phyloP scores from a whole-genome alignment of 2,113 vertebrate species.

The Macroglossus sobrinus region DNA sequence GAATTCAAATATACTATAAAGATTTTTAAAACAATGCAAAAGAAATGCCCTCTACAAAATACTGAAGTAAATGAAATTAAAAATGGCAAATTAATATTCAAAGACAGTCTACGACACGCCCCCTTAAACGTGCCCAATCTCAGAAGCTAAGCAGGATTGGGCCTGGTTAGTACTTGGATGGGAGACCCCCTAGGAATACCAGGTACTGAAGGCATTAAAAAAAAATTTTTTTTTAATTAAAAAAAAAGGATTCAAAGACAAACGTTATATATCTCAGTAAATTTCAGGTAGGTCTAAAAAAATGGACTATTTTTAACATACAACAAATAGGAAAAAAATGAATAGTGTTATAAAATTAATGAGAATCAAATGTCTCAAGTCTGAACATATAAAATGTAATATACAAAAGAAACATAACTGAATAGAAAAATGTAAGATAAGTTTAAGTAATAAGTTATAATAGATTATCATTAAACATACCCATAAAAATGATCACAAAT shows the following conservation, averaged over 20 bases:
- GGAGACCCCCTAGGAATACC: too few relatives aligned
- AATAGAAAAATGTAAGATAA: background rate
- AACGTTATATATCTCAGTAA: background rate
- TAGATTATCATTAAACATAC: background rate
- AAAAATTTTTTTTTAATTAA: too few relatives aligned
- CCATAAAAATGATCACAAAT: background rate
- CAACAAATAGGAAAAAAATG: background rate
- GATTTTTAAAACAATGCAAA: background rate
- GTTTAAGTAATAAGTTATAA: background rate
- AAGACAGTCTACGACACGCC: background rate
- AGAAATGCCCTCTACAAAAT: background rate
- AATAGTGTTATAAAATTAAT: background rate
- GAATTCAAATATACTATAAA: background rate
- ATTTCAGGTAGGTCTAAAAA: background rate
- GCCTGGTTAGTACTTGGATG: too few relatives aligned
- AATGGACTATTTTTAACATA: background rate
- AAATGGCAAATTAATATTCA: background rate
- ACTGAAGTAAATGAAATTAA: background rate
- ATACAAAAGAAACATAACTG: background rate
- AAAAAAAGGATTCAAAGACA: background rate
- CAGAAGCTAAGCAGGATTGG: too few relatives aligned
- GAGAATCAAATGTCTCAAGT: background rate
- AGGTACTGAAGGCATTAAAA: too few relatives aligned
- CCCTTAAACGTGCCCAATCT: too few relatives aligned
- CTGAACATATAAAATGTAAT: background rate